phyloP scores from a whole-genome alignment of 2,888 invertebrate genomes.

The Biston betularia region DNA sequence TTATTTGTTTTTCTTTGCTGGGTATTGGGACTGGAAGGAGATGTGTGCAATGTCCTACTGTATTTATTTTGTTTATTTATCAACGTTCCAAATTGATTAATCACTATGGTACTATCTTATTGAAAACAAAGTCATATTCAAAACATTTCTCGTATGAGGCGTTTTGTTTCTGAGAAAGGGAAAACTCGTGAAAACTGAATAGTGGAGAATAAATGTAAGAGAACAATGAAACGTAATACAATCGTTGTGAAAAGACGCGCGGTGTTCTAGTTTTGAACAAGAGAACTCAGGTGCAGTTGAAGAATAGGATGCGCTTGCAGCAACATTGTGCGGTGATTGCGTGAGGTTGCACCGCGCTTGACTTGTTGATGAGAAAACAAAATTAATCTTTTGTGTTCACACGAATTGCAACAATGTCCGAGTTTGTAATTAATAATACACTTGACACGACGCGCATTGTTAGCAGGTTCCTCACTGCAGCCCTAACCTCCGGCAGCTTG shows the following conservation, averaged over 20 bases:
- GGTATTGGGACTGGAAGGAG: too few relatives aligned
- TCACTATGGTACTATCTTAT: conserved; percentile 1
- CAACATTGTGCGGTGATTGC: conserved; percentile 68
- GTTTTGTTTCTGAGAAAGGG: conserved; percentile 62
- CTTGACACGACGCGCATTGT: too few relatives aligned
- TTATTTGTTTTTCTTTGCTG: too few relatives aligned
- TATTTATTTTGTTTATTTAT: too few relatives aligned
- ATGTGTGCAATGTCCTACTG: too few relatives aligned
- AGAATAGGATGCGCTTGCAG: conserved; percentile 63
- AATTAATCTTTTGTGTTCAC: conserved; percentile 3
- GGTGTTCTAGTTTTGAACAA: conserved; percentile 80
- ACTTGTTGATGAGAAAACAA: conserved; percentile 12
- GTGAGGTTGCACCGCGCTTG: conserved; percentile 43
- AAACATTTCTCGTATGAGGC: conserved; percentile 25
- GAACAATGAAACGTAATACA: conserved; percentile 79
- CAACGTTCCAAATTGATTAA: background rate
- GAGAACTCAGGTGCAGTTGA: conserved; percentile 71
- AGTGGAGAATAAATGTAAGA: conserved; percentile 74
- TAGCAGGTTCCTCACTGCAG: too few relatives aligned
- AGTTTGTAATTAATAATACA: too few relatives aligned
- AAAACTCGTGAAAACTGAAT: conserved; percentile 66
- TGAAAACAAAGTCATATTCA: conserved; percentile 20
- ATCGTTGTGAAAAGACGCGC: conserved; percentile 81
- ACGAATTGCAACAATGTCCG: background rate
- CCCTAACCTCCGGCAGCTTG: too few relatives aligned